Evolutionary conservation across 2,888 invertebrate genomes (phyloP), one percentile per base, ranked within the genome.

Genomic region (Oasisia sp.): DNA sequence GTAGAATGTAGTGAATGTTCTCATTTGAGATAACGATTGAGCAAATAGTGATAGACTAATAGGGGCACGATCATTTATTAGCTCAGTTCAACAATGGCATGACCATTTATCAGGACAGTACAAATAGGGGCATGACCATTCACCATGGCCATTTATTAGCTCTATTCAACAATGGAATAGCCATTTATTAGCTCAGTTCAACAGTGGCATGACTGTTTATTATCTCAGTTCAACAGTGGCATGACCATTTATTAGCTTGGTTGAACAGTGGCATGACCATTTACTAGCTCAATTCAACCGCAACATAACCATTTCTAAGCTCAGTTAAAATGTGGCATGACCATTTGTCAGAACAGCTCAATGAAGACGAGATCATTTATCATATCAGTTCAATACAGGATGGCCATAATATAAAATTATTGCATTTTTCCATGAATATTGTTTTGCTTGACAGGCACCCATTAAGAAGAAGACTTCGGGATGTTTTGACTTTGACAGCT

Each of bases 401-500:
- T 27, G 19, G 74, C 74, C n/a, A 19, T 19, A 5, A 74, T 74
- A 4, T 9, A 14, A 50, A 50, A 9, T 91, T 8, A 32, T n/a
- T 45, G 32, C n/a, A 44, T 44, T n/a, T 56, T 32, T 44, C 7
- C 27, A 32, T 91, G 32, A 44, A 32, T 91, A 19, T 19, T n/a
- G n/a, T 90, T 93, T 95, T 74, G 19, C 27, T 74, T 74, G 74
- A 92, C 94, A 97, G 96, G 97, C 98, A 1, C 98, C 98, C 0
- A 96, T 98, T n/a, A 96, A 96, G 93, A 97, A 98, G 91, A 97
- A 98, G 92, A 98, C 98, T 3, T 98, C 97, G n/a, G 95, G 94
- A 92, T 97, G 98, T 95, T 98, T 98, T 96, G 98, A 98, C 95
- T 98, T 98, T 95, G 98, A 98, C 96, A 98, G 98, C 95, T 97